Evolutionary conservation across 64 coral and sea anemone genomes (phyloP), one percentile per base, ranked within the genome.

Genomic region (Stylophora pistillata): DNA sequence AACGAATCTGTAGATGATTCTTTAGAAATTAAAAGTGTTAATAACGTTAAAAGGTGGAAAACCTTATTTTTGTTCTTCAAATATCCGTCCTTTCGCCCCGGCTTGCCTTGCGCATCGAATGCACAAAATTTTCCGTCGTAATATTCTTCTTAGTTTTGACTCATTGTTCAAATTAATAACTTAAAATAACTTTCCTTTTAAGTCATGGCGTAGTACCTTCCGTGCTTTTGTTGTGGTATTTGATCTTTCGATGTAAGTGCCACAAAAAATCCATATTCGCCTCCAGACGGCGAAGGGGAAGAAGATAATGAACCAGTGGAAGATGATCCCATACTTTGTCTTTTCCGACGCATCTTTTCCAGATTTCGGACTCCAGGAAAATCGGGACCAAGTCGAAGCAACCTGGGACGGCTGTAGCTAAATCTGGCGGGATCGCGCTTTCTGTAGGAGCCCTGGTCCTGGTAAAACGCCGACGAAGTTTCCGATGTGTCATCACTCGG

Each of bases 401-500:
- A 84, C 72, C 74, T 97, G 14, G 95, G 95, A 10, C 87, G 90
- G 56, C 91, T 97, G 68, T 82, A 90, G 15, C 63, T 83, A 72
- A 97, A 90, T 61, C 66, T 89, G 33, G 74, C 23, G 58, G 87
- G 61, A 89, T 68, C 74, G 30, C 54, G 53, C 55, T 87, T 81
- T 32, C 16, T 74, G 29, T 65, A 34, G 28, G 86, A 78, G 17
- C 77, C 64, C 55, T 78, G 84, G 25, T 74, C 74, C 15, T 56
- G 56, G 29, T 80, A 41, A 53, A 83, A 88, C 55, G 90, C 91
- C 55, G 95, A 91, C 3, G 95, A 97, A 53, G 95, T 92, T 23
- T 97, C 95, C 18, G 95, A 97, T 12, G 95, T 86, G 74, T 97
- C 95, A 59, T 97, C 95, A 27, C 95, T 97, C 30, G 95, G 91